phyloP scores from a whole-genome alignment of 2,888 invertebrate species.

The Ichneumoninae sp. region DNA sequence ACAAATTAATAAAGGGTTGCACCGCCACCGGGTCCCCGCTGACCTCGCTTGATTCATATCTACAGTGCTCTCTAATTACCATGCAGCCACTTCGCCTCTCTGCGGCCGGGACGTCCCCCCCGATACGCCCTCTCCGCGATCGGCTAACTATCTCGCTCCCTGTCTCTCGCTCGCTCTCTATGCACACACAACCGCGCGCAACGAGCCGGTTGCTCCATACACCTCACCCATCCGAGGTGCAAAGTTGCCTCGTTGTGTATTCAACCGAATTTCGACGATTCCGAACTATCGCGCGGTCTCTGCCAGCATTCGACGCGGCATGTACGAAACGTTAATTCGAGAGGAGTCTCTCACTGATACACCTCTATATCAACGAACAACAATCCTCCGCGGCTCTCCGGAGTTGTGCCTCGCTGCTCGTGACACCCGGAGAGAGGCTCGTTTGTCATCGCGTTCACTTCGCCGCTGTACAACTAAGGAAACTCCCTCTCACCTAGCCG shows the following conservation, averaged over 20 bases:
- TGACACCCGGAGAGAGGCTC: constrained; percentile 30
- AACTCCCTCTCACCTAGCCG: neutral
- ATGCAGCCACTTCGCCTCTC: constrained; percentile 66
- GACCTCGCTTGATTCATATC: constrained; percentile 78
- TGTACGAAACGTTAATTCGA: constrained; percentile 15
- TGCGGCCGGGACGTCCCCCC: constrained; percentile 22
- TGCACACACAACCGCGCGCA: constrained; percentile 5
- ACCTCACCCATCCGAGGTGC: constrained; percentile 51
- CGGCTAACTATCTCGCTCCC: constrained; percentile 31
- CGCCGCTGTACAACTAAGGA: constrained; percentile 1
- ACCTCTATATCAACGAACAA: constrained; percentile 19
- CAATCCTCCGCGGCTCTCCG: constrained; percentile 3
- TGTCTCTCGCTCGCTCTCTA: neutral
- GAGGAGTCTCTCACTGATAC: neutral
- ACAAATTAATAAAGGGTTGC: constrained; percentile 81
- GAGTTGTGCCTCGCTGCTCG: constrained; percentile 24
- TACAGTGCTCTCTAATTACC: constrained; percentile 76
- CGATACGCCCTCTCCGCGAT: constrained; percentile 42
- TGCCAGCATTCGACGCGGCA: neutral
- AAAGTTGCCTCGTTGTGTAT: constrained; percentile 65
- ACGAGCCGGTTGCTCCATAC: constrained; percentile 38
- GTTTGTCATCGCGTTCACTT: constrained; percentile 49
- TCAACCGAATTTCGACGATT: constrained; percentile 54
- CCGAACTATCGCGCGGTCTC: constrained; percentile 12
- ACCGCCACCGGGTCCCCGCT: constrained; percentile 66